Evolutionary conservation across 2,113 vertebrate genomes (phyloP), one percentile per base, ranked within the genome.

Genomic region (Bubo scandiacus): DNA sequence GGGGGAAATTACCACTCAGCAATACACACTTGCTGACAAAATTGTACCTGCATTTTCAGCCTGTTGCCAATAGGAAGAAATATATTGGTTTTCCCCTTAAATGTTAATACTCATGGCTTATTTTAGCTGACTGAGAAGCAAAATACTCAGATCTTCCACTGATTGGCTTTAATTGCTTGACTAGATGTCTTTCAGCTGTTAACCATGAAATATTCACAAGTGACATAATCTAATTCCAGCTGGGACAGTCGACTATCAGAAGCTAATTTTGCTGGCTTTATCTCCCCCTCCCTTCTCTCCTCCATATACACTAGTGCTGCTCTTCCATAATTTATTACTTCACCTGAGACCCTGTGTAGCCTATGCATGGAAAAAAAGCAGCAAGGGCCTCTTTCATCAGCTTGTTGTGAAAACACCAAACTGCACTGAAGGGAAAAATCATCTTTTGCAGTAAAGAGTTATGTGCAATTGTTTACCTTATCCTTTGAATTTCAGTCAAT

Each of bases 151-250:
- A 11, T 90, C 81, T 88, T 82, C 58, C 32, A 11, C 54, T 95
- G 84, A 92, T 83, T 94, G 23, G 49, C 67, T 89, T 91, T 94
- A 95, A 89, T 95, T 96, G 84, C n/a, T 92, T 82, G 57, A 58
- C 66, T 90, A 92, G 51, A 95, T 86, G 18, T 54, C 71, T 95
- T 89, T 96, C 89, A 94, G 51, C 66, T 95, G 85, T 32, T 90
- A 79, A 75, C 81, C 67, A 20, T 77, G 89, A 94, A 95, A 90
- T 78, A 93, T 67, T 96, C 81, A 92, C 81, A 86, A 81, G 42
- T 71, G 71, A 63, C 77, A 72, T 70, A 88, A 82, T 86, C 71
- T 80, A 86, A 89, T 96, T 92, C 73, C 91, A 91, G 18, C 45
- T 90, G 86, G 81, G 66, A 74, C 23, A 75, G 86, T 63, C 4